Evolutionary conservation across 2,797 vertebrate genomes (phyloP).

Genomic region (Amniataba percoides): DNA sequence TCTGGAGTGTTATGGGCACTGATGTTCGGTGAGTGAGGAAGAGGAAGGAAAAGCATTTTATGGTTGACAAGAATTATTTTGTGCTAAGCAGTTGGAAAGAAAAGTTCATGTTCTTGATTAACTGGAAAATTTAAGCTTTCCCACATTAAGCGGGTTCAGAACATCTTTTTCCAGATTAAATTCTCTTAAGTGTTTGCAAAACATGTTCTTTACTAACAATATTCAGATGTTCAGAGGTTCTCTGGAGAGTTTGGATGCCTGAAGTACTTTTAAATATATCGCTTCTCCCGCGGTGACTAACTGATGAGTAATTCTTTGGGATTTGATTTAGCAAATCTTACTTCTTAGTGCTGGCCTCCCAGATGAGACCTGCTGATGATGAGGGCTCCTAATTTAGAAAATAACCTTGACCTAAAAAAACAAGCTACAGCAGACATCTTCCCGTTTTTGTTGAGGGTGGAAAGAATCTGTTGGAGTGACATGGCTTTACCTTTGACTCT

Average conservation of each 20-base stretch:
- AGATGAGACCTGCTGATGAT: not conserved
- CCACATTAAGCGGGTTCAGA: not conserved
- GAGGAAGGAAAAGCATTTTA: not conserved
- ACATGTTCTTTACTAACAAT: not conserved
- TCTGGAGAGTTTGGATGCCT: not conserved
- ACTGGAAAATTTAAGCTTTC: conserved; percentile 11
- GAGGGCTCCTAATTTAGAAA: conserved; percentile 50
- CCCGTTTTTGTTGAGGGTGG: conserved; percentile 61
- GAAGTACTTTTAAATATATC: not conserved
- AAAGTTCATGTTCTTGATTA: not conserved
- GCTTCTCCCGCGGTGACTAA: not conserved
- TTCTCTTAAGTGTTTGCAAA: not conserved
- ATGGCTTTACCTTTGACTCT: conserved; percentile 58
- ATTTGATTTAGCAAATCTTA: conserved; percentile 1
- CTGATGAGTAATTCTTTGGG: not conserved
- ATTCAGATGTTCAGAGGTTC: not conserved
- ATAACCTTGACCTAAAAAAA: conserved; percentile 58
- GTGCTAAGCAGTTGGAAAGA: not conserved
- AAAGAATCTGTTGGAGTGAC: conserved; percentile 65
- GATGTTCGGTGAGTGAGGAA: not conserved
- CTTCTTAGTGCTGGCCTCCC: not conserved
- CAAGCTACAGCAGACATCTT: conserved; percentile 13
- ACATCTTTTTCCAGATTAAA: not conserved
- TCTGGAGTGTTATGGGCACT: not conserved
- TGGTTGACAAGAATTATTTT: not conserved